A percentile compares a stretch with the other conserved stretches of the same genome.
Evolutionary conservation across 2,888 invertebrate genomes (phyloP).

Genomic region (Drosophila kambysellisi): DNA sequence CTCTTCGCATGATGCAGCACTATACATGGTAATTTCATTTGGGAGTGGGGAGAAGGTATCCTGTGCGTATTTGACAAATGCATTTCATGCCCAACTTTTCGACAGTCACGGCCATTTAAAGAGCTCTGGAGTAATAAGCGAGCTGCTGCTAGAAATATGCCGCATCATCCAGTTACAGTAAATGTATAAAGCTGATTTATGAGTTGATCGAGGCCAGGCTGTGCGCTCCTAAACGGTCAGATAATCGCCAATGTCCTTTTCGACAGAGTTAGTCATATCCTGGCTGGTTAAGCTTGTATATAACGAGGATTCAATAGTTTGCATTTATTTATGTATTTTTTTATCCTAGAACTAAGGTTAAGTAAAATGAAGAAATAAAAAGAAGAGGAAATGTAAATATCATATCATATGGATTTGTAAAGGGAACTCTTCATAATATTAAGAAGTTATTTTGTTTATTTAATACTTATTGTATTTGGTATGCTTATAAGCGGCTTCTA

Average conservation of each 20-base stretch:
- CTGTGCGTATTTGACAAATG: conserved; percentile 68
- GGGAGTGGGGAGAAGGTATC: conserved; percentile 13
- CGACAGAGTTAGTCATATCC: conserved; percentile 3
- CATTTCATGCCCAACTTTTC: conserved; percentile 54
- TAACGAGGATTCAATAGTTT: not conserved
- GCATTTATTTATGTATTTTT: too few species aligned
- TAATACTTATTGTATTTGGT: not conserved
- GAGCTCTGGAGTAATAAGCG: conserved; percentile 35
- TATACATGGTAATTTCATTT: conserved; percentile 69
- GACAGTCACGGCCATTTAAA: conserved; percentile 75
- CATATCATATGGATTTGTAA: not conserved
- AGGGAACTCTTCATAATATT: not conserved
- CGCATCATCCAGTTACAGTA: conserved; percentile 62
- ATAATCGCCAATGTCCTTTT: conserved; percentile 25
- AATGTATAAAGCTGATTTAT: conserved; percentile 61
- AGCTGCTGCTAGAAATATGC: conserved; percentile 40
- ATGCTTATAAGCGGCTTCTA: not conserved
- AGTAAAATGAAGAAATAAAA: not conserved
- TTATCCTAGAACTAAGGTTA: not conserved
- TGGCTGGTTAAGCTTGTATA: conserved; percentile 11
- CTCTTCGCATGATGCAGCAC: conserved; percentile 63
- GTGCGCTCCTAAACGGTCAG: conserved; percentile 6
- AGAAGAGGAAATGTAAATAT: not conserved
- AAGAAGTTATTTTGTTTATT: not conserved
- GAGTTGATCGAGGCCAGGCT: conserved; percentile 18